Evolutionary conservation across 2,888 invertebrate species (phyloP).

Genomic region (Drosophila kuntzei): DNA sequence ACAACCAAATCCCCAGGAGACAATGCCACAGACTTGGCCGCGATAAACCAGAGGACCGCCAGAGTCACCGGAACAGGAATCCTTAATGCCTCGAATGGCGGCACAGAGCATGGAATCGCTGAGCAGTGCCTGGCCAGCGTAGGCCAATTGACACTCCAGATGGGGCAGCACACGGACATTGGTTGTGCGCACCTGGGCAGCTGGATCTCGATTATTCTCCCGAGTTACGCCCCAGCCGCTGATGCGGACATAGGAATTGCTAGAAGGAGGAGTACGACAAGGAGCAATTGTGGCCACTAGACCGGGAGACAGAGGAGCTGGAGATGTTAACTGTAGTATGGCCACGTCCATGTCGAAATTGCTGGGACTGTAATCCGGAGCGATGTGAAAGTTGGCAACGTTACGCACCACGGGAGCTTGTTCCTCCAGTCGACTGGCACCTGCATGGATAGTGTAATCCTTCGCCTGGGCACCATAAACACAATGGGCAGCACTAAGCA

Average conservation of each 20-base stretch:
- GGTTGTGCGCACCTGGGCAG: constrained; percentile 74
- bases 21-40: constrained; percentile 87
- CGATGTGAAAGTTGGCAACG: constrained; percentile 48
- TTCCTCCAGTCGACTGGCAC: constrained; percentile 67
- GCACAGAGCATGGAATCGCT: constrained; percentile 83
- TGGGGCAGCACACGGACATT: constrained; percentile 65
- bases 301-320: constrained; percentile 22
- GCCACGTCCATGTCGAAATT: constrained; percentile 83
- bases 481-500: constrained; percentile 83
- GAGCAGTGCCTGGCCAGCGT: constrained; percentile 64
- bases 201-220: constrained; percentile 60
- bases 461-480: constrained; percentile 55
- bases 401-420: constrained; percentile 48
- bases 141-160: constrained; percentile 60
- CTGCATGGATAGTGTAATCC: constrained; percentile 71
- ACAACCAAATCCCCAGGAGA: constrained; percentile 87
- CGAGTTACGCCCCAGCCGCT: constrained; percentile 82
- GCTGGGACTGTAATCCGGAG: constrained; percentile 46
- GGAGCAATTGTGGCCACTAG: constrained; percentile 65
- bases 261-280: constrained; percentile 55
- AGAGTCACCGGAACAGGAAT: constrained; percentile 84
- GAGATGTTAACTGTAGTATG: constrained; percentile 59
- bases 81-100: constrained; percentile 69
- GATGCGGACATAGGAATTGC: constrained; percentile 67
- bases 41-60: constrained; percentile 83